These are phyloP conservation scores for Drosophila littoralis DNA, from an alignment of 1,140 invertebrate species.

Conservation along the genomic window DNA sequence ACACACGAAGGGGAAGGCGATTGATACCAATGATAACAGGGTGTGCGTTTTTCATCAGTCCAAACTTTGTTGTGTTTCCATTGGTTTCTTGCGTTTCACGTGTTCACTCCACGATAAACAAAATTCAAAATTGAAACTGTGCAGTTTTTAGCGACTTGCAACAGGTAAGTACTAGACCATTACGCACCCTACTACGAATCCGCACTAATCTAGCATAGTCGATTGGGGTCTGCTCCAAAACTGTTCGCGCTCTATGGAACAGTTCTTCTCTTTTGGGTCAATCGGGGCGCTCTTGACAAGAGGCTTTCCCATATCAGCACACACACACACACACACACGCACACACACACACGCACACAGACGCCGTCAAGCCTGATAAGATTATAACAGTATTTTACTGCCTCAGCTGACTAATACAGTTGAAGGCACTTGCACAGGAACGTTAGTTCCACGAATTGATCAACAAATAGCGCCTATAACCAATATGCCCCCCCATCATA, in stretches of 20 bases:
- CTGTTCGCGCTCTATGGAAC: background rate
- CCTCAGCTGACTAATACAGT: conserved; percentile 30
- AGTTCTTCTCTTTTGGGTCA: conserved; percentile 14
- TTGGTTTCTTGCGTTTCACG: background rate
- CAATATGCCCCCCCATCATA: background rate
- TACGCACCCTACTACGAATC: background rate
- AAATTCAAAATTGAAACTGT: too few relatives aligned
- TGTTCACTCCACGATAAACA: too few relatives aligned
- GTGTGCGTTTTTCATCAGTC: background rate
- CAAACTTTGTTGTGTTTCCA: background rate
- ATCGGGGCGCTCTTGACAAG: conserved; percentile 9
- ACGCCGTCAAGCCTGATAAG: conserved; percentile 19
- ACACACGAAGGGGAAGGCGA: background rate
- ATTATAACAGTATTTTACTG: conserved; percentile 36
- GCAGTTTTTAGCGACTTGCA: too few relatives aligned
- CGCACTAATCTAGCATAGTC: conserved; percentile 15
- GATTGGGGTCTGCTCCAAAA: background rate
- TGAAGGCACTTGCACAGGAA: background rate
- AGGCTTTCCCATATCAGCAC: conserved; percentile 14
- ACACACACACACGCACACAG: too few relatives aligned
- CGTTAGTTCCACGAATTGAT: conserved; percentile 19
- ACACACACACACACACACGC: too few relatives aligned
- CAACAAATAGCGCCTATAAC: background rate
- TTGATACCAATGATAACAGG: conserved; percentile 7
- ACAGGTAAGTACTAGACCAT: too few relatives aligned